Evolutionary conservation across 1,140 invertebrate species (phyloP), one percentile per base, ranked within the genome.

Genomic region (Trypoxylus dichotomus): DNA sequence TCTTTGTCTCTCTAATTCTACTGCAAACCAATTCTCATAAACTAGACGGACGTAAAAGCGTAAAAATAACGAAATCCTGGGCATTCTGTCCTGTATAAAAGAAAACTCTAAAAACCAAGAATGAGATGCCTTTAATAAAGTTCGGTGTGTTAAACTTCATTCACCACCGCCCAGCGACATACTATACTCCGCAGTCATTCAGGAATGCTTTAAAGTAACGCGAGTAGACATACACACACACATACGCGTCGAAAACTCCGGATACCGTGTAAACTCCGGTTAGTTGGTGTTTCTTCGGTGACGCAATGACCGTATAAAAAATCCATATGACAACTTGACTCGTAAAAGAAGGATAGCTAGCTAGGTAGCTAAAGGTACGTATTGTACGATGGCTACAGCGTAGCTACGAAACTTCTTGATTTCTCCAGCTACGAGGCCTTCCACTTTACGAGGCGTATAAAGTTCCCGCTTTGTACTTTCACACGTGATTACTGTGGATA

Each of bases 391-490:
- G 7, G 42, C 42, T 43, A 43, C 42, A n/a, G 19, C 19, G 19
- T 54, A 54, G 15, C 47, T n/a, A n/a, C 15, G 13, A 54, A 15
- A 19, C n/a, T 54, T 54, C 47, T 54, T 15, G 15, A n/a, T 54
- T 54, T 15, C 24, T 24, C 27, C 63, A 15, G 25, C 13, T 15
- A 24, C 63, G n/a, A 24, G 24, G 47, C 63, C 63, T 27, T n/a
- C 10, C 10, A 71, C 24, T 71, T 71, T 71, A 71, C 21, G 63
- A 32, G 25, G 63, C 63, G 24, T 32, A 71, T 71, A 71, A 71
- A 71, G 63, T 71, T 71, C 27, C 63, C 63, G 63, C 63, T 71
- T 71, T 71, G 63, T 71, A 32, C 25, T 29, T 71, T 71, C n/a
- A 25, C 63, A 71, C 63, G 63, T 32, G 63, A 71, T 71, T 32